phyloP scores from a whole-genome alignment of 2,113 vertebrate species.

The Paradoxurus hermaphroditus region DNA sequence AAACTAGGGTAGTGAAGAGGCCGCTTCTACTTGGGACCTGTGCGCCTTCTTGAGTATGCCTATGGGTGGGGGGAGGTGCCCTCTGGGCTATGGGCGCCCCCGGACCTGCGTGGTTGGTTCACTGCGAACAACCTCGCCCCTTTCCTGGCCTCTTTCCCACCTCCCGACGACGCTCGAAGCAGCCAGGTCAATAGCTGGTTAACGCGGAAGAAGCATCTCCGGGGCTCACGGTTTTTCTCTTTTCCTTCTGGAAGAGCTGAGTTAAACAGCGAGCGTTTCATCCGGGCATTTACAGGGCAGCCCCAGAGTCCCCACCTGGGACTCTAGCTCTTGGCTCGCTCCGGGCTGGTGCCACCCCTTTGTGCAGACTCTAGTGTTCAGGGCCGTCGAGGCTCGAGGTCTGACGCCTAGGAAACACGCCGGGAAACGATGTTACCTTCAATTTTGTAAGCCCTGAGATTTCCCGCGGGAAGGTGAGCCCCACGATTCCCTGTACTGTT shows the following conservation, averaged over 20 bases:
- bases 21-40: not conserved
- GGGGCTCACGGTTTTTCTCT: conserved; percentile 6
- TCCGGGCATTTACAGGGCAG: conserved; percentile 91
- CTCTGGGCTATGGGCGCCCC: not conserved
- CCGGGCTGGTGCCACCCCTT: not conserved
- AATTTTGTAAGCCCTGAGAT: not conserved
- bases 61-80: not conserved
- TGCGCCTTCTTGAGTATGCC: not conserved
- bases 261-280: conserved; percentile 94
- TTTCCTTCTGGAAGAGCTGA: conserved; percentile 96
- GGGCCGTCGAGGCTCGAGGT: not conserved
- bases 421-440: not conserved
- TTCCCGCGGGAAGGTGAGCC: not conserved
- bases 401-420: not conserved
- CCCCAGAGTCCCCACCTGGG: conserved; percentile 68
- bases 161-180: conserved; percentile 84
- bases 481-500: not conserved
- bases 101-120: conserved; percentile 74
- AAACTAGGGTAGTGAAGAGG: not conserved
- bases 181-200: conserved; percentile 89
- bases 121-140: conserved; percentile 81
- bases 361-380: not conserved
- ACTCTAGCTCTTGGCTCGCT: not conserved
- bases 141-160: conserved; percentile 87
- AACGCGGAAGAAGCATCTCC: conserved; percentile 91